Evolutionary conservation across 2,113 vertebrate genomes (phyloP).

Genomic region (Atrichornis clamosus): DNA sequence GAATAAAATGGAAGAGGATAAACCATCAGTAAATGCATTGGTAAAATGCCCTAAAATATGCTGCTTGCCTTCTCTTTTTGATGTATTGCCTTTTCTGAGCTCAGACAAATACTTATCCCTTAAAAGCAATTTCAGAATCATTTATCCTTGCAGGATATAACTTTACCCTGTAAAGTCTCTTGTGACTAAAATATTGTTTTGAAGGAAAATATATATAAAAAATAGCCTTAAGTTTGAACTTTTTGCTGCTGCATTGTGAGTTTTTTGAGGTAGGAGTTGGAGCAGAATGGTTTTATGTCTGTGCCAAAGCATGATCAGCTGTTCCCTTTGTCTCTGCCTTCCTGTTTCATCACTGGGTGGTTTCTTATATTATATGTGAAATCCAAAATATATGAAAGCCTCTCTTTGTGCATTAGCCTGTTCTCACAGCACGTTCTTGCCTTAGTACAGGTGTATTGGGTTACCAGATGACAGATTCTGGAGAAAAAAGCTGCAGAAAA

Average conservation of each 20-base stretch:
- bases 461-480: neutral
- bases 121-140: conserved; percentile 27
- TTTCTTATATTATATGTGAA: neutral
- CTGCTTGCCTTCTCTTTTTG: neutral
- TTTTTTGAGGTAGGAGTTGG: neutral
- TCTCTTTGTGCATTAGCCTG: neutral
- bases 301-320: neutral
- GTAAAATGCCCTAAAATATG: neutral
- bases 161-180: neutral
- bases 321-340: neutral
- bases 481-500: neutral
- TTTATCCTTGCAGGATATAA: conserved; percentile 31
- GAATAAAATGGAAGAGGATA: neutral
- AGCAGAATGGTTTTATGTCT: neutral
- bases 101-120: neutral
- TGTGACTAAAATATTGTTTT: conserved; percentile 25
- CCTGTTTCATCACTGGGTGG: neutral
- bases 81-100: neutral
- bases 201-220: neutral
- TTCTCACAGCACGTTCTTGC: neutral
- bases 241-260: neutral
- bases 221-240: neutral
- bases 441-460: neutral
- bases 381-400: neutral
- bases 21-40: neutral